Evolutionary conservation across 1,140 invertebrate species (phyloP).

Genomic region (Odontomachus brunneus): DNA sequence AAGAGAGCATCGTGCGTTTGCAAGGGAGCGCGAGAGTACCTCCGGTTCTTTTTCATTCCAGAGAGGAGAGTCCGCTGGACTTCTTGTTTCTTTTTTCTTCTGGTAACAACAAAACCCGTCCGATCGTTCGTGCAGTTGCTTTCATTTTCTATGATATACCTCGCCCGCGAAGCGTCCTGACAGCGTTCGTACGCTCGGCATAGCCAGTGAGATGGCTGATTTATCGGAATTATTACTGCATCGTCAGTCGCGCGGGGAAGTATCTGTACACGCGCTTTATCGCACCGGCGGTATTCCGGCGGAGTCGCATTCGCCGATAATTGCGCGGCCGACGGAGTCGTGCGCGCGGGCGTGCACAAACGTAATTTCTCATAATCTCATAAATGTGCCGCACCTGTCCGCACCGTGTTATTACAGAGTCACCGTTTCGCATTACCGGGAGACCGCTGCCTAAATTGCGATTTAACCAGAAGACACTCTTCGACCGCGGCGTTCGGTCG

Average conservation of each 20-base stretch:
- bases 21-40: no score
- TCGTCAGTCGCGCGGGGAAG: background rate
- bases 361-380: constrained; percentile 45
- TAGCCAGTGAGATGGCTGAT: no score
- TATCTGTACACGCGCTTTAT: constrained; percentile 1
- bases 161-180: no score
- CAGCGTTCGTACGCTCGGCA: no score
- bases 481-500: background rate
- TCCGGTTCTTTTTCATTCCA: no score
- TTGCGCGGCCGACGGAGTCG: background rate
- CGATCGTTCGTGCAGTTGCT: no score
- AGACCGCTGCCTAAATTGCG: constrained; percentile 33
- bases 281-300: constrained; percentile 2
- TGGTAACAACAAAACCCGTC: no score
- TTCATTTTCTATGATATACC: no score
- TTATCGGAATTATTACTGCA: constrained; percentile 16
- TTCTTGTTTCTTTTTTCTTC: no score
- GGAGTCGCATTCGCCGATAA: constrained; percentile 28
- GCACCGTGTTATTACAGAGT: constrained; percentile 43
- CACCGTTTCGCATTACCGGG: constrained; percentile 40
- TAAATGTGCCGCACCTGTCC: constrained; percentile 40
- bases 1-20: constrained; percentile 12
- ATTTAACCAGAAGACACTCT: constrained; percentile 23
- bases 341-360: background rate
- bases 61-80: no score